A percentile compares a stretch with the other conserved stretches of the same genome.
These are phyloP conservation scores for Malurus melanocephalus DNA, from an alignment of 2,113 vertebrate species.

Conservation along the genomic window DNA sequence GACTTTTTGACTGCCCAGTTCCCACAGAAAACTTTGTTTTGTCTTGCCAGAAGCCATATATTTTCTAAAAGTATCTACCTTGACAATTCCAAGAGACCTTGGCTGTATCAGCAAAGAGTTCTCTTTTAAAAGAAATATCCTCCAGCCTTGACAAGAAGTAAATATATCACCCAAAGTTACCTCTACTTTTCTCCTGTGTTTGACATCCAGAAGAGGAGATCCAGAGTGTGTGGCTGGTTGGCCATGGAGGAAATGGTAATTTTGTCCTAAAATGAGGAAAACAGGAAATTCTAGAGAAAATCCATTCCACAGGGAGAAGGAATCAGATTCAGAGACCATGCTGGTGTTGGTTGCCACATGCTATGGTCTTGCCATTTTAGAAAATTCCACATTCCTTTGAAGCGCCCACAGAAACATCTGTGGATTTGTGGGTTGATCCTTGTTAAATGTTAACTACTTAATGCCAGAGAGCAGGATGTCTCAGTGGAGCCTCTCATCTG, in stretches of 20 bases:
- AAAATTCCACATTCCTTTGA: conserved; percentile 12
- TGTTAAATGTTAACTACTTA: not conserved
- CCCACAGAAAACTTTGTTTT: not conserved
- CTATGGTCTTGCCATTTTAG: not conserved
- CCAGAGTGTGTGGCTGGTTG: not conserved
- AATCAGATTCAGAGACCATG: not conserved
- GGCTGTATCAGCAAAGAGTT: not conserved
- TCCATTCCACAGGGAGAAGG: not conserved
- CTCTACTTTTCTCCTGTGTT: not conserved
- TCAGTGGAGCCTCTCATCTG: not conserved
- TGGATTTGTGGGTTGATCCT: not conserved
- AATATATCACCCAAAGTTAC: not conserved
- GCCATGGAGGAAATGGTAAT: not conserved
- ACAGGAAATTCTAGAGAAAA: not conserved
- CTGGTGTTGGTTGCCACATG: not conserved
- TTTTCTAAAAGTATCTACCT: not conserved
- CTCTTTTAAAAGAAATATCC: conserved; percentile 31
- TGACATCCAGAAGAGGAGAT: not conserved
- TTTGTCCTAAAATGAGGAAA: not conserved
- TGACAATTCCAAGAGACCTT: conserved; percentile 31
- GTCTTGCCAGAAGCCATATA: not conserved
- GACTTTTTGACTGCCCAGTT: conserved; percentile 2
- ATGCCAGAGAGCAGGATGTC: not conserved
- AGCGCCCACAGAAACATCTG: not conserved
- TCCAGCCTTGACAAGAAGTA: not conserved